Evolutionary conservation across 2,113 vertebrate species (phyloP), one percentile per base, ranked within the genome.

Genomic region (Mastomys coucha): DNA sequence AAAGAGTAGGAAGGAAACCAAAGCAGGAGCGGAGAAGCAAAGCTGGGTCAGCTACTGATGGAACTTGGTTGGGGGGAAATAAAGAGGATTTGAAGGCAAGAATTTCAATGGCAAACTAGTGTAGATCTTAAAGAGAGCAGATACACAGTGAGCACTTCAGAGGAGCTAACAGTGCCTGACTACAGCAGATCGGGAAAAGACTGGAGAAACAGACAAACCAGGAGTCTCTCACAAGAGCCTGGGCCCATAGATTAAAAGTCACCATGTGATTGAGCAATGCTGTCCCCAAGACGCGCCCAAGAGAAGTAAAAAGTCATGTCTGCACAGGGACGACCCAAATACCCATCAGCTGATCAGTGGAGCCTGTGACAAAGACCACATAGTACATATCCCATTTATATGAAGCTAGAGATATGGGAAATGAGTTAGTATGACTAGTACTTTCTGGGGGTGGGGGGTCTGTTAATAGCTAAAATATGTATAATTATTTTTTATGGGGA

Each of bases 31-130:
- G 20, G 33, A 73, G 56, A 82, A 82, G 39, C 84, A 53, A 89
- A 85, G 67, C 33, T 72, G 60, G 60, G 51, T 92, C 53, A 45
- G 53, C 42, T 31, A n/a, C 7, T 91, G 80, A 84, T 31, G 13
- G 13, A 0, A 5, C 0, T 82, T 70, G 94, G 20, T 49, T 88
- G 78, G 75, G 67, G 84, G 19, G 51, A 85, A 24, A 82, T 33
- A 80, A 91, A 42, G 11, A 89, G 28, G 51, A 75, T 92, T 92
- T 95, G 80, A 78, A 84, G 58, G 42, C 84, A 56, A 88, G n/a
- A 42, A 80, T 96, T 76, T 94, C 84, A 92, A 56, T 87, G 77
- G 60, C 33, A 93, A 89, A 22, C 51, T 33, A 82, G 3, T 26
- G 1, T 16, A 53, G 63, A 72, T 80, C 11, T 81, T 92, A 81